Base-by-base conservation (phyloP, 2,888 invertebrate species). In the Metellina segmentata region DNA sequence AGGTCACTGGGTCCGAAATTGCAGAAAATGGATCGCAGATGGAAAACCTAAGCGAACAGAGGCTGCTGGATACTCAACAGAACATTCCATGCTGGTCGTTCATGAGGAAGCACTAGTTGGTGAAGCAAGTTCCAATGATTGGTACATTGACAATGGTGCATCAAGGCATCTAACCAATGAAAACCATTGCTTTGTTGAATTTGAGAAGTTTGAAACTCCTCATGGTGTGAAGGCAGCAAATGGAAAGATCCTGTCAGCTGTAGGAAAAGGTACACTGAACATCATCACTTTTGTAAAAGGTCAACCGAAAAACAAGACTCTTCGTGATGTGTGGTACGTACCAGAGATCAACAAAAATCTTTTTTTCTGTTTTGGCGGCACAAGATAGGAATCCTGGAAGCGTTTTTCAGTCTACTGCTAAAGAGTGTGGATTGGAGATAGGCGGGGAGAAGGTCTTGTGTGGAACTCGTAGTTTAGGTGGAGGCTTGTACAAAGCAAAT, bases 291-390 rank as follows among this genome's bases (percentile, higher is more conserved):
- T 61, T 13, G 72, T 75, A 13, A 85, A 85, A 74, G 72, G 74
- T 6, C 75, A 90, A 16, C 83, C 20, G 11, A 52, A 79, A 49
- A n/a, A 71, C 70, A 82, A 81, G 13, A 71, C 72, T 16, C 75
- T 89, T 9, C 72, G 72, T 71, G 85, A 92, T 9, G 85, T 92
- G 7, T 89, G 85, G 85, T 92, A 34, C 4, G 82, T 82, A 0
- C 48, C 92, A 48, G 88, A 51, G 13, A 83, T 92, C 11, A 77
- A 11, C 9, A 82, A 87, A 51, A 86, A 86, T 16, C 20, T 86
- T 6, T 77, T 86, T 78, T 88, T n/a, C 88, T 8, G 72, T 88
- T 9, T 19, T 88, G 16, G 79, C 87, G 6, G 77, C 81, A 13
- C 89, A 88, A 20, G 92, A 92, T 72, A 91, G 69, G 48, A 16